Conservation (phyloP, 2,113 vertebrate species). For the Opisthocomus hoazin region DNA sequence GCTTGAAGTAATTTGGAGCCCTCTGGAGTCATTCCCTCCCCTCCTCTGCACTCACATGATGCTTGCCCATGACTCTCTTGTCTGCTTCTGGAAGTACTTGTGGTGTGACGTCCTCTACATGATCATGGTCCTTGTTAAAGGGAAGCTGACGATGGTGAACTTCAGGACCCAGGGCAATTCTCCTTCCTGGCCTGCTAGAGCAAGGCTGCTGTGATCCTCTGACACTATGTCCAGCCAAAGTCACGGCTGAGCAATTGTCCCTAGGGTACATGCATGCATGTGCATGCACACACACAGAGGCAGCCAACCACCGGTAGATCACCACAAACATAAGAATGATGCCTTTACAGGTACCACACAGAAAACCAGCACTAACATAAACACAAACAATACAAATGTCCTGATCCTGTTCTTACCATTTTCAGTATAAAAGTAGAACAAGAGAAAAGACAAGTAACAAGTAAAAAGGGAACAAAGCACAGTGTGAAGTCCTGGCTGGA, state of each 20-base stretch:
- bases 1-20: background rate
- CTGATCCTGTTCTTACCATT: background rate
- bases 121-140: background rate
- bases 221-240: background rate
- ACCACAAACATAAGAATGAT: background rate
- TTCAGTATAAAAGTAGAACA: background rate
- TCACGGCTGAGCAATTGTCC: background rate
- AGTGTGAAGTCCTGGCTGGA: too few species aligned
- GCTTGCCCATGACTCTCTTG: background rate
- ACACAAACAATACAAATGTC: background rate
- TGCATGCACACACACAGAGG: rapidly evolving
- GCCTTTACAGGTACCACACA: background rate
- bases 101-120: rapidly evolving
- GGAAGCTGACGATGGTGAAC: background rate
- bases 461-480: background rate
- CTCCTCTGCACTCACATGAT: background rate
- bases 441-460: background rate
- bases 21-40: background rate
- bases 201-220: background rate
- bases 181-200: background rate
- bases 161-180: background rate
- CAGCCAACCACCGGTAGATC: background rate
- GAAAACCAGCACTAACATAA: background rate
- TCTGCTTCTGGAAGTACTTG: background rate
- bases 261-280: background rate